Conservation (phyloP, 2,888 invertebrate genomes). For the Magallana nippona region DNA sequence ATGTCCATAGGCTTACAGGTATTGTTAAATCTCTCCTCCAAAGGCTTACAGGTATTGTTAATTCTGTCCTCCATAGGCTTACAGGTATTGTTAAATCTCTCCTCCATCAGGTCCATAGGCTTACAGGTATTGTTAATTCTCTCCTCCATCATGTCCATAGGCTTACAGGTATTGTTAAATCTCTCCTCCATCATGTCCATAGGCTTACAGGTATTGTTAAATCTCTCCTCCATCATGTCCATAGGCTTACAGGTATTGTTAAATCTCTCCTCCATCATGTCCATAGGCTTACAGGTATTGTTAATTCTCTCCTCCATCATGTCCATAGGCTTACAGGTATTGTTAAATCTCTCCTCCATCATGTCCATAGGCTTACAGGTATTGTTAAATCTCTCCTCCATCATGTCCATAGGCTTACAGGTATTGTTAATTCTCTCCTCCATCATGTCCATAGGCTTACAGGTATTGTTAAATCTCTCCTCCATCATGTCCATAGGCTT, state of each 20-base stretch:
- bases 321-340: slow-evolving; percentile 77
- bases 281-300: slow-evolving; percentile 77
- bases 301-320: too few species aligned
- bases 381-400: too few species aligned
- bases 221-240: too few species aligned
- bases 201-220: slow-evolving; percentile 77
- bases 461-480: too few species aligned
- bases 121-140: slow-evolving; percentile 76
- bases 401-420: slow-evolving; percentile 77
- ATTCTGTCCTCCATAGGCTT: slow-evolving; percentile 77
- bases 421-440: too few species aligned
- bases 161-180: slow-evolving; percentile 76
- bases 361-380: slow-evolving; percentile 78
- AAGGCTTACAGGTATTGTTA: slow-evolving; percentile 77
- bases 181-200: too few species aligned
- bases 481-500: slow-evolving; percentile 77
- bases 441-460: slow-evolving; percentile 76
- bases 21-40: slow-evolving; percentile 69
- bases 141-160: too few species aligned
- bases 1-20: slow-evolving; percentile 78
- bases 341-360: too few species aligned
- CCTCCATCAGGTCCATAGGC: too few species aligned
- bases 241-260: slow-evolving; percentile 77
- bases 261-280: too few species aligned
- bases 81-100: slow-evolving; percentile 75